Conservation (phyloP, 2,113 vertebrate genomes). For the Caretta caretta region DNA sequence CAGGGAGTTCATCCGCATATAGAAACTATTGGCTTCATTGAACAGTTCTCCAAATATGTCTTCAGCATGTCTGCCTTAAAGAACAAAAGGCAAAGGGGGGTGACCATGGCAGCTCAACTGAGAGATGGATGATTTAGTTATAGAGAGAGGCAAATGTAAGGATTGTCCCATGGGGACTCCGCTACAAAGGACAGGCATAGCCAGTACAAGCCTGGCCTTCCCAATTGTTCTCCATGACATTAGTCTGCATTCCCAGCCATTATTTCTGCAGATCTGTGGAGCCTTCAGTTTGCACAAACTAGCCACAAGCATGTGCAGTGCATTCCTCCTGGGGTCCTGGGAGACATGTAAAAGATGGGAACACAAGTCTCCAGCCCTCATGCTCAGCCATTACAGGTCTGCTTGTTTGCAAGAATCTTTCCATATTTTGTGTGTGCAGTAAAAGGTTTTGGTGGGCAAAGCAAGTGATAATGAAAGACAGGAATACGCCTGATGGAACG, state of each 20-base stretch:
- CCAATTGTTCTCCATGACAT: fast-evolving
- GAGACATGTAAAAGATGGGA: not conserved
- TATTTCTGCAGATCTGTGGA: not conserved
- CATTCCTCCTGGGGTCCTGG: fast-evolving
- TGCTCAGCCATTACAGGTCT: too few species aligned
- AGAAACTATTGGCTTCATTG: constrained; percentile 94
- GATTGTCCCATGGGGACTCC: not conserved
- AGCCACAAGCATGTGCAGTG: fast-evolving
- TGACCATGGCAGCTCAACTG: not conserved
- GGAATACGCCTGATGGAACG: not conserved
- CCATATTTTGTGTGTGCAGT: not conserved
- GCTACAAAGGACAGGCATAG: not conserved
- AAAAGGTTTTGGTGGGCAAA: not conserved
- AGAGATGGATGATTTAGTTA: not conserved
- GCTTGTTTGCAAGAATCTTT: not conserved
- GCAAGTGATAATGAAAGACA: not conserved
- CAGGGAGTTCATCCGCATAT: constrained; percentile 92
- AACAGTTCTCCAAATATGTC: constrained; percentile 95
- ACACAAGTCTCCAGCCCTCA: not conserved
- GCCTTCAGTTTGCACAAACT: not conserved
- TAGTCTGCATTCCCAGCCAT: not conserved
- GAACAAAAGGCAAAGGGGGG: not conserved
- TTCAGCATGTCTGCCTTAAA: constrained; percentile 88
- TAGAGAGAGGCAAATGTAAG: not conserved
- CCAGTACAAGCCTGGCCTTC: not conserved